Conservation (phyloP, 2,888 invertebrate genomes). For the Epinotia brunnichana region DNA sequence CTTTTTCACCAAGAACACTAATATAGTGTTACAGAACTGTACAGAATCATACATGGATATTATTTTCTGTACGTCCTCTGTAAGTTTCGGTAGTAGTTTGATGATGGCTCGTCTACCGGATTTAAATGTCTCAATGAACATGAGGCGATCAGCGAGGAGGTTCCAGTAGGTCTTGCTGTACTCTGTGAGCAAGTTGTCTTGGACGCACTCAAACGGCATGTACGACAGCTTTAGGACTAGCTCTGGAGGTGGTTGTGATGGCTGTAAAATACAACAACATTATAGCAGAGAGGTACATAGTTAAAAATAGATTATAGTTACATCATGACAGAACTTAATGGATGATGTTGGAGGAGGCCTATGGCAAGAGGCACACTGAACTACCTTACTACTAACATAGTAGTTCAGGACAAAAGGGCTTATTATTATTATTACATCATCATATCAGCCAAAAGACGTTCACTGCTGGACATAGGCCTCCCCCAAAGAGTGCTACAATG, state of each 20-base stretch:
- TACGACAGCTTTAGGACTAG: conserved; percentile 69
- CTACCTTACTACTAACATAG: too few relatives aligned
- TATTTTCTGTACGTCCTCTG: conserved; percentile 62
- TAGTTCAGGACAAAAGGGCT: too few relatives aligned
- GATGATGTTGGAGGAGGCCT: too few relatives aligned
- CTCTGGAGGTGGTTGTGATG: conserved; percentile 61
- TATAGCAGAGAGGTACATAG: too few relatives aligned
- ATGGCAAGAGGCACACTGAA: too few relatives aligned
- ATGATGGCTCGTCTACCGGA: conserved; percentile 54
- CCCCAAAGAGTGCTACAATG: too few relatives aligned
- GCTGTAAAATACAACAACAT: conserved; percentile 57
- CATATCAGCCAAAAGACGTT: too few relatives aligned
- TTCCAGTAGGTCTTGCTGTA: conserved; percentile 75
- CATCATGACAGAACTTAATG: too few relatives aligned
- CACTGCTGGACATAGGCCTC: too few relatives aligned
- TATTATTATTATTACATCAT: too few relatives aligned
- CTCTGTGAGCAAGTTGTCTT: conserved; percentile 59
- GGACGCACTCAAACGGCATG: conserved; percentile 68
- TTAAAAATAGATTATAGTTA: too few relatives aligned
- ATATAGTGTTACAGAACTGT: conserved; percentile 61
- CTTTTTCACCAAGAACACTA: conserved; percentile 68
- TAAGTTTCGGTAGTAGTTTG: conserved; percentile 66
- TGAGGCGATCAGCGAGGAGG: conserved; percentile 65
- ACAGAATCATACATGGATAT: conserved; percentile 64
- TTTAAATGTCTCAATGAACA: conserved; percentile 67